These are phyloP conservation scores for Polyodon spathula DNA, from an alignment of 2,113 vertebrate genomes.

Conservation along the genomic window DNA sequence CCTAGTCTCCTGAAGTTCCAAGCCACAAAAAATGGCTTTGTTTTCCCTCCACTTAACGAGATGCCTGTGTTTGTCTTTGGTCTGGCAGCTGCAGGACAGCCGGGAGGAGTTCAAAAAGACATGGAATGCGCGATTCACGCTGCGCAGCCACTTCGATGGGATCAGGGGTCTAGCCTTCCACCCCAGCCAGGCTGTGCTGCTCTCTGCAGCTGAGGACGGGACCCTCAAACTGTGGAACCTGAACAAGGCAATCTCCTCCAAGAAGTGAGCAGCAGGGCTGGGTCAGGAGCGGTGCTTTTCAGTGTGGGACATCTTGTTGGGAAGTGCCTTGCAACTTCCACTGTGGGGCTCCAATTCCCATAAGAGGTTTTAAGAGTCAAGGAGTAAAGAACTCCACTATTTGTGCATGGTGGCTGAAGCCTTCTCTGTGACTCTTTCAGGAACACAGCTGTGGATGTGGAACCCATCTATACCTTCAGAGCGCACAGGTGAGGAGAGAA, in stretches of 20 bases:
- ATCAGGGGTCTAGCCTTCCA: constrained; percentile 79
- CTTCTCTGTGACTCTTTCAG: constrained; percentile 37
- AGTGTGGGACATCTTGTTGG: no score
- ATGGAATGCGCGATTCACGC: constrained; percentile 83
- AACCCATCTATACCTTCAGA: constrained; percentile 83
- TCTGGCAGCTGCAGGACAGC: constrained; percentile 66
- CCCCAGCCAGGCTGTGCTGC: constrained; percentile 69
- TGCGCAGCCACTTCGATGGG: constrained; percentile 82
- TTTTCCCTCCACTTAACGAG: neutral
- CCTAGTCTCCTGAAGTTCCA: no score
- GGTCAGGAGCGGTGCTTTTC: no score
- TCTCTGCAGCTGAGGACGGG: constrained; percentile 78
- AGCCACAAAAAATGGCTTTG: no score
- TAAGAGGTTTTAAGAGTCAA: no score
- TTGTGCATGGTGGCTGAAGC: no score
- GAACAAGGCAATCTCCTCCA: constrained; percentile 77
- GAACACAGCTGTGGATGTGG: constrained; percentile 75
- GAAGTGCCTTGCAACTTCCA: no score
- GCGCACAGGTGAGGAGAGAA: constrained; percentile 67
- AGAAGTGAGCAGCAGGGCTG: constrained; percentile 59
- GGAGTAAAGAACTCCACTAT: no score
- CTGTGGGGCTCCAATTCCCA: no score
- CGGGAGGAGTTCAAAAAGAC: constrained; percentile 79
- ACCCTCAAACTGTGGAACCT: constrained; percentile 89
- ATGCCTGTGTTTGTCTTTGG: neutral